Base-by-base conservation (phyloP, 2,888 invertebrate species). In the Parascotia fuliginaria region DNA sequence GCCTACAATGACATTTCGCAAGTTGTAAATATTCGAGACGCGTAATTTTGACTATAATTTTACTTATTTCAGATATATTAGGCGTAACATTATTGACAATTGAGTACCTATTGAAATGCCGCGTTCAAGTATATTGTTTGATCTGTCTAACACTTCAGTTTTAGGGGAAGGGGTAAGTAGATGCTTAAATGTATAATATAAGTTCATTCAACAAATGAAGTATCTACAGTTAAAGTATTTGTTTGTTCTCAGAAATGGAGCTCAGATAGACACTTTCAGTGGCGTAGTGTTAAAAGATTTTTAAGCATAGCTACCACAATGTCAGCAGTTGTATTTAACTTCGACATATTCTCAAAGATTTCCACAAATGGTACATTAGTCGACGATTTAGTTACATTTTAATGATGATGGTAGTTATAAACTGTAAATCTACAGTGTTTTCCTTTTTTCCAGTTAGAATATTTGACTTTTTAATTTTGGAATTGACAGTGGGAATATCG, bases 271-370 rank as follows among this genome's bases (percentile, higher is more conserved):
- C 78, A 77, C 32, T 81, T 82, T 42, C 70, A 71, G 67, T 85
- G 83, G 83, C 53, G 65, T 5, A 82, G 81, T 47, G 77, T 85
- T 49, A 73, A 69, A 44, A 78, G 73, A 24, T 86, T 84, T 54
- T 16, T 84, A 34, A 81, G 73, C 38, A 55, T 85, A 9, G 77
- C 78, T 2, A 70, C 50, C 39, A 68, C 77, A 15, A 79, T 65
- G 49, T 72, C 83, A 0, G 63, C 72, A 1, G 61, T 77, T 1
- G 59, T 55, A 12, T 65, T 59, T 44, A 82, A 73, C 63, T 81
- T 80, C 55, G 85, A 85, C 65, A 60, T 84, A 55, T 84, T 83
- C 70, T 83, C 85, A 45, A 81, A 73, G 60, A 70, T 84, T 34
- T 60, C 59, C 38, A 67, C 66, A 22, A 60, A 72, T 45, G 77